phyloP scores from a whole-genome alignment of 2,113 vertebrate species.

The Tragelaphus scriptus region DNA sequence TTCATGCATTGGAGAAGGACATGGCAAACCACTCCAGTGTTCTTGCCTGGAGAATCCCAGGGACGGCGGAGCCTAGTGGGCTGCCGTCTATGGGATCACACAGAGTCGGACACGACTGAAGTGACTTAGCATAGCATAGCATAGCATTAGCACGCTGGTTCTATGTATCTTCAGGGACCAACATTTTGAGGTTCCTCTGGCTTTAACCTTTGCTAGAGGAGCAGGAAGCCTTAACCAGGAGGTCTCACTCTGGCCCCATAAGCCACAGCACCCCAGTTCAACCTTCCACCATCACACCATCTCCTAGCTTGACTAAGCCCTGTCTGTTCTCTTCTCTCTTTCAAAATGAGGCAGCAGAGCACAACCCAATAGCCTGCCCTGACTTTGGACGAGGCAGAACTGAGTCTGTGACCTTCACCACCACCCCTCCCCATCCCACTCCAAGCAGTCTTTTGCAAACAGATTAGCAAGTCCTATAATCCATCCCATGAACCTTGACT shows the following conservation, averaged over 20 bases:
- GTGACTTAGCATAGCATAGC: too few relatives aligned
- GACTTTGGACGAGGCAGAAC: background rate
- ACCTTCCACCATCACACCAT: background rate
- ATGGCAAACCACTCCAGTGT: too few relatives aligned
- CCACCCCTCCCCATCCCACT: background rate
- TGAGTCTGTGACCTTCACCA: background rate
- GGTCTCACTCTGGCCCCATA: background rate
- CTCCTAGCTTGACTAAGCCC: background rate
- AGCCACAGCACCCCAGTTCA: background rate
- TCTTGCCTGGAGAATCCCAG: too few relatives aligned
- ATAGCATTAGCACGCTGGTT: background rate
- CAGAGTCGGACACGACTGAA: too few relatives aligned
- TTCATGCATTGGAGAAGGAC: too few relatives aligned
- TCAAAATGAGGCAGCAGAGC: background rate
- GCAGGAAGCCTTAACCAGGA: background rate
- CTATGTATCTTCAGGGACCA: background rate
- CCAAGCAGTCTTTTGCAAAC: background rate
- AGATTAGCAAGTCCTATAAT: background rate
- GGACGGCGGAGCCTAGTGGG: too few relatives aligned
- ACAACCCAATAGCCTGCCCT: background rate
- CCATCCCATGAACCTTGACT: background rate
- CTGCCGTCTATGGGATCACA: too few relatives aligned
- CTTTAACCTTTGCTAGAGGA: background rate
- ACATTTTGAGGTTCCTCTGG: background rate
- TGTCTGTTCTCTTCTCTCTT: background rate